Conservation (phyloP, 1,140 invertebrate genomes). For the Ceratina japonica region DNA sequence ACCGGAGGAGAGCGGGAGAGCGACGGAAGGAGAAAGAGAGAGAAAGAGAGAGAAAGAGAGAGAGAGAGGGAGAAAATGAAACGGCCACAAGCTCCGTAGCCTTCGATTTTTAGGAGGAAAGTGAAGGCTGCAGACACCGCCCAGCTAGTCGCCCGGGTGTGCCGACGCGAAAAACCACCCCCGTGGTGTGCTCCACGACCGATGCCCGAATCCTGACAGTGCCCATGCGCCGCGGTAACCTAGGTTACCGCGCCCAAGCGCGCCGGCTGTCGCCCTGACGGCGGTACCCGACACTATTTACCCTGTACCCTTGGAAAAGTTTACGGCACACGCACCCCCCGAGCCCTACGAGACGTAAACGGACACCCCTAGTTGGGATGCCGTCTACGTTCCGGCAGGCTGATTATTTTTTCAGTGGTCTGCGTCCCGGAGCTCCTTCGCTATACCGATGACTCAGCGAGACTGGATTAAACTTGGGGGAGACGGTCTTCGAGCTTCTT, state of each 20-base stretch:
- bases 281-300: neutral
- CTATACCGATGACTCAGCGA: neutral
- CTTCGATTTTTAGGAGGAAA: slow-evolving; percentile 65
- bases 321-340: neutral
- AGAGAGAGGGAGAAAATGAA: slow-evolving; percentile 39
- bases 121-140: slow-evolving; percentile 74
- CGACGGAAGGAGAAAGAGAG: too few relatives aligned
- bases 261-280: slow-evolving; percentile 32
- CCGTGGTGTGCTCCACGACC: slow-evolving; percentile 64
- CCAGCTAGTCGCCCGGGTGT: slow-evolving; percentile 75
- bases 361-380: neutral
- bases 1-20: neutral
- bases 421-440: neutral
- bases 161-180: slow-evolving; percentile 72
- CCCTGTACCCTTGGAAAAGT: neutral
- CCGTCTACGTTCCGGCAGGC: neutral
- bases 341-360: neutral
- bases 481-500: neutral
- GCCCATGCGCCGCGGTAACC: slow-evolving; percentile 59
- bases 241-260: slow-evolving; percentile 55
- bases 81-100: slow-evolving; percentile 60
- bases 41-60: slow-evolving; percentile 8
- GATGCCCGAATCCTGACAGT: slow-evolving; percentile 61
- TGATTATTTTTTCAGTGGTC: slow-evolving; percentile 10
- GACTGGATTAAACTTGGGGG: neutral